phyloP scores from a whole-genome alignment of 1,140 invertebrate species.

The Globodera ellingtonae region DNA sequence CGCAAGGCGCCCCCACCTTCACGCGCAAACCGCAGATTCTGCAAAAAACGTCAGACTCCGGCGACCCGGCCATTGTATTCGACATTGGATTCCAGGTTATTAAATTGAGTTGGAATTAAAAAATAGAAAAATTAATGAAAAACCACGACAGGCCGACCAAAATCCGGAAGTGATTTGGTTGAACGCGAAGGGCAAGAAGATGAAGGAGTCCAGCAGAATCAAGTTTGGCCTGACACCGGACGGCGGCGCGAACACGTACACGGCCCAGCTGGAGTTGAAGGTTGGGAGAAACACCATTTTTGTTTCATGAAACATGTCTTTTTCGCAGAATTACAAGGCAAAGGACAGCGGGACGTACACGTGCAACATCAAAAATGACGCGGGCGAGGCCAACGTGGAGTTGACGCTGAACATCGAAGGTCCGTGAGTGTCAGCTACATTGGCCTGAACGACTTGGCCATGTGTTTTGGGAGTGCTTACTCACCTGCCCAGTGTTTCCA shows the following conservation, averaged over 20 bases:
- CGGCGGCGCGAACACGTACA: conserved; percentile 62
- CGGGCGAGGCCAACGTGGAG: conserved; percentile 96
- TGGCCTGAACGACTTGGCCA: background rate
- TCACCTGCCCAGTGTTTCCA: no score
- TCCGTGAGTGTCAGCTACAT: conserved; percentile 47
- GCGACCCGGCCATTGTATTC: conserved; percentile 65
- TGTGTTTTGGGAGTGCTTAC: conserved; percentile 1
- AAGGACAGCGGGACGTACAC: conserved; percentile 94
- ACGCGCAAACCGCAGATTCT: conserved; percentile 64
- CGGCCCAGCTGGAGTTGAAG: conserved; percentile 65
- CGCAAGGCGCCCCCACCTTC: conserved; percentile 65
- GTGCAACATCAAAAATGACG: conserved; percentile 93
- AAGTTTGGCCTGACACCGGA: conserved; percentile 59
- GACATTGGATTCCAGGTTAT: conserved; percentile 65
- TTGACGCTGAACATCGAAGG: conserved; percentile 95
- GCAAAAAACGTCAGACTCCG: conserved; percentile 64
- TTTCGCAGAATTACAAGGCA: conserved; percentile 81
- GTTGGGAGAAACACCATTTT: conserved; percentile 27
- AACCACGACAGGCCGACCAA: conserved; percentile 45
- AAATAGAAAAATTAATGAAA: background rate
- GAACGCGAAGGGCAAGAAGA: conserved; percentile 65
- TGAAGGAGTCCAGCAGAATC: conserved; percentile 65
- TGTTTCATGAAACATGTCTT: background rate
- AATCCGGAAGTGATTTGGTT: conserved; percentile 65
- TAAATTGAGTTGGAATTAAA: background rate